Conservation (phyloP, 2,113 vertebrate species). For the Marmota monax region DNA sequence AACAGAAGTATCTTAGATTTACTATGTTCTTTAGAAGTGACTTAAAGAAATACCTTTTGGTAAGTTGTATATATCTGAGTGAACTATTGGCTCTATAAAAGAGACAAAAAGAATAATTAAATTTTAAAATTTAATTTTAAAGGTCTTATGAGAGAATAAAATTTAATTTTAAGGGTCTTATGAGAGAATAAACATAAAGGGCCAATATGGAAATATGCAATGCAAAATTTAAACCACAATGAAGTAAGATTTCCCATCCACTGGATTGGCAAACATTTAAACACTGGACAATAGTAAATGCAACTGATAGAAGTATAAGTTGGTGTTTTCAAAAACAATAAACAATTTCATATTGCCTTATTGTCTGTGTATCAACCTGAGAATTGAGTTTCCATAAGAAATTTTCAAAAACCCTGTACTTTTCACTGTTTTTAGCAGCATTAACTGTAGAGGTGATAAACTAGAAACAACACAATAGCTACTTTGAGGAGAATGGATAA, state of each 20-base stretch:
- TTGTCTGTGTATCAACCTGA: background rate
- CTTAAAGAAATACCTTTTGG: constrained; percentile 74
- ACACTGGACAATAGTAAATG: background rate
- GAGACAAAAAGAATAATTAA: background rate
- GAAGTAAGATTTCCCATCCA: background rate
- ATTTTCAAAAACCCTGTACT: background rate
- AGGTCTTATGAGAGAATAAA: background rate
- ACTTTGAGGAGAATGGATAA: background rate
- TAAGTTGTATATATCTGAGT: constrained; percentile 10
- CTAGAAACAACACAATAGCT: background rate
- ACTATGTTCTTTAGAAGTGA: constrained; percentile 70
- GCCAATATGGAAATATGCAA: background rate
- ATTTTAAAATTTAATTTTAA: background rate
- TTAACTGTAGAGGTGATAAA: background rate
- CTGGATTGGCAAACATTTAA: background rate
- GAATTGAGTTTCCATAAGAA: background rate
- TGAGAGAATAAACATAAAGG: background rate
- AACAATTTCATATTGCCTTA: background rate
- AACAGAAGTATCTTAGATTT: constrained; percentile 61
- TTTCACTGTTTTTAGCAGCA: background rate
- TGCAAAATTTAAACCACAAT: background rate
- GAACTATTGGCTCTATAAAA: background rate
- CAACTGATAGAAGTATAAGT: background rate
- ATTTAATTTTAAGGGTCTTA: background rate
- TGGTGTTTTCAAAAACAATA: background rate